phyloP scores from a whole-genome alignment of 2,113 vertebrate species.

The Cinclus cinclus region DNA sequence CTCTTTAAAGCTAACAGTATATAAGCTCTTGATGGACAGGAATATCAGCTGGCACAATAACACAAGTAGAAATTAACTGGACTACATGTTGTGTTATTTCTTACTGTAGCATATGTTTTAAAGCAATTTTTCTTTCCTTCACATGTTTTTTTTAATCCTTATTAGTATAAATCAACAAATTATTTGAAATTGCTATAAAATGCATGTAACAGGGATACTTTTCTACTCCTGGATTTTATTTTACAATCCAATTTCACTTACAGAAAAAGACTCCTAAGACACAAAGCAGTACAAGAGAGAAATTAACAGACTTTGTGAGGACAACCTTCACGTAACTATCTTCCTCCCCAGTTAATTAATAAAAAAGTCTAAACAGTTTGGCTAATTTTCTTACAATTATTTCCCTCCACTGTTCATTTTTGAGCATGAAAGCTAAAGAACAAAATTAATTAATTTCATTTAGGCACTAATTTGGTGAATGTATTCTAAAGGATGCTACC shows the following conservation, averaged over 20 bases:
- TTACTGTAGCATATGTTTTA: neutral
- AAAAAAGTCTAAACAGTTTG: neutral
- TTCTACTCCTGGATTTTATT: neutral
- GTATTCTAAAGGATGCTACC: neutral
- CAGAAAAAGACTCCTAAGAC: neutral
- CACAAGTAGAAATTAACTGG: neutral
- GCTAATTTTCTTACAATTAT: neutral
- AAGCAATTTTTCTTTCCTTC: neutral
- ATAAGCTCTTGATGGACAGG: neutral
- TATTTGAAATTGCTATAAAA: neutral
- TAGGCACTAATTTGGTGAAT: neutral
- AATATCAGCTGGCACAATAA: neutral
- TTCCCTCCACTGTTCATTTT: neutral
- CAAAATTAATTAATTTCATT: neutral
- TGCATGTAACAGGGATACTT: neutral
- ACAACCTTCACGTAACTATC: neutral
- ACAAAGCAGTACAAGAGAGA: neutral
- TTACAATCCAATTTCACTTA: neutral
- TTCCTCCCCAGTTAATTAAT: neutral
- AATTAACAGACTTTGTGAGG: neutral
- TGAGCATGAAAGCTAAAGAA: neutral
- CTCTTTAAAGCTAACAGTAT: neutral
- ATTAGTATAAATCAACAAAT: neutral
- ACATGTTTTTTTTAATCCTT: neutral
- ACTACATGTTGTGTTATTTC: neutral